These are phyloP conservation scores for Acanthopleura granulata DNA, from an alignment of 2,888 invertebrate species.

Conservation along the genomic window DNA sequence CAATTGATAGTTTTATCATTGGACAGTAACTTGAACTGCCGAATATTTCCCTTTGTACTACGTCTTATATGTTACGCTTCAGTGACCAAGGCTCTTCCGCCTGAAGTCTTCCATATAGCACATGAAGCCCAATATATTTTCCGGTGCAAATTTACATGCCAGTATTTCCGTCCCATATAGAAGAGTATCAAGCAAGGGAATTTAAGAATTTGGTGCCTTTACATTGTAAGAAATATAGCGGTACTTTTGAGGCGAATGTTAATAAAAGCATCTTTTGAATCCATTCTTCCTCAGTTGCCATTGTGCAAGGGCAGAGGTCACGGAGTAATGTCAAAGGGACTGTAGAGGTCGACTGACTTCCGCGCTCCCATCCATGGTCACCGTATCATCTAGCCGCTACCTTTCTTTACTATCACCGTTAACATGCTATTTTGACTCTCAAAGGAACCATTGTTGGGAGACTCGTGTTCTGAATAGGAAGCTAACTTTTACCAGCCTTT, in stretches of 20 bases:
- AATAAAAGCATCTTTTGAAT: background rate
- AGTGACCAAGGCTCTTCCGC: no score
- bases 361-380: background rate
- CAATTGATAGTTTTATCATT: no score
- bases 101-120: no score
- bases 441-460: background rate
- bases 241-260: background rate
- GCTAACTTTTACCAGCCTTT: conserved; percentile 1
- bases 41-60: no score
- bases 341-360: background rate
- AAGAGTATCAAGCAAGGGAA: no score
- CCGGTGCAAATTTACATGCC: no score
- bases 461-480: background rate
- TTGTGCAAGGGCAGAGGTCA: background rate
- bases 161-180: no score
- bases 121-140: no score
- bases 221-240: background rate
- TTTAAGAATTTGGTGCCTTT: background rate
- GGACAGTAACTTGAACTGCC: no score
- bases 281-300: background rate
- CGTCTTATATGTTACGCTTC: no score
- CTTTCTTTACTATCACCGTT: background rate
- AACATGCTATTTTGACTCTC: background rate
- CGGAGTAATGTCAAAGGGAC: background rate
- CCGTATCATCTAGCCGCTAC: background rate